Conservation (phyloP, 2,797 vertebrate genomes). For the Lycodopsis pacificus region DNA sequence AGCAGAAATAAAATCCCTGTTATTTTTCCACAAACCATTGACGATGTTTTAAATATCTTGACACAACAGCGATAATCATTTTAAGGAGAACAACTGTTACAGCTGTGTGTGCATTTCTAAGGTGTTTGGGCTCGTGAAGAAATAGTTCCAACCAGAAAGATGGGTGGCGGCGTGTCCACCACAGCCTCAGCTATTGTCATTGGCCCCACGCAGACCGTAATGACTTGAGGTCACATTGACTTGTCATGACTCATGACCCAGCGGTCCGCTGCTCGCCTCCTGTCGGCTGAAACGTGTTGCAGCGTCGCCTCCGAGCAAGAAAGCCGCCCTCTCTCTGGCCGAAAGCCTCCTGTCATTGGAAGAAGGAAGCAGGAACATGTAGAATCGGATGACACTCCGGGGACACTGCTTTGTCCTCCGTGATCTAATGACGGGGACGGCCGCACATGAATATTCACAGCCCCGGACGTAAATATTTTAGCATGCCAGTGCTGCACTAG, state of each 20-base stretch:
- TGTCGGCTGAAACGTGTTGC: slow-evolving; percentile 59
- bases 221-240: slow-evolving; percentile 61
- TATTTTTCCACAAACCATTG: slow-evolving; percentile 12
- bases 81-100: background rate
- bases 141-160: slow-evolving; percentile 10
- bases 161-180: slow-evolving; percentile 22
- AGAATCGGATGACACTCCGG: slow-evolving; percentile 78
- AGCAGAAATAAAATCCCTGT: background rate
- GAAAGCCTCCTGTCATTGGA: slow-evolving; percentile 72
- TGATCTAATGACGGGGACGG: slow-evolving; percentile 64
- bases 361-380: slow-evolving; percentile 71
- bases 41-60: background rate
- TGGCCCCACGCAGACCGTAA: slow-evolving; percentile 40
- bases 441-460: slow-evolving; percentile 81
- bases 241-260: slow-evolving; percentile 62
- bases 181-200: slow-evolving; percentile 38
- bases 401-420: slow-evolving; percentile 73
- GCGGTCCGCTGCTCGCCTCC: slow-evolving; percentile 57
- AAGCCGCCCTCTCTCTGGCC: slow-evolving; percentile 34
- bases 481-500: slow-evolving; percentile 61
- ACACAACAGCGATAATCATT: background rate
- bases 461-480: slow-evolving; percentile 80
- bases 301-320: slow-evolving; percentile 50
- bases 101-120: slow-evolving; percentile 4
- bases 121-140: background rate